phyloP scores from a whole-genome alignment of 2,113 vertebrate species.

The Electrona antarctica region DNA sequence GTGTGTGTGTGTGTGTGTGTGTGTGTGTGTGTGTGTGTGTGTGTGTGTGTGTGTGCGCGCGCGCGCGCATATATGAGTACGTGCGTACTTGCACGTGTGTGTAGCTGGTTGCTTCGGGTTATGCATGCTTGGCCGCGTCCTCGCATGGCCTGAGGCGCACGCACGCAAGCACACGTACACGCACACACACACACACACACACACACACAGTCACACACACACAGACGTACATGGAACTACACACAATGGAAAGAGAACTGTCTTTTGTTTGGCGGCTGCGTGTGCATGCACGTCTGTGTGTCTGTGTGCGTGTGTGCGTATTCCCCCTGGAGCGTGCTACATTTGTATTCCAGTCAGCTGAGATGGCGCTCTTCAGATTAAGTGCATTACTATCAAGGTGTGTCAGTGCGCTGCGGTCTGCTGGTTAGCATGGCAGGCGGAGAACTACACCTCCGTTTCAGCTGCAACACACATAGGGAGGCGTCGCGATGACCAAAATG shows the following conservation, averaged over 20 bases:
- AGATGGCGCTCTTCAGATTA: constrained; percentile 18
- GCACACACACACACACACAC: constrained; percentile 12
- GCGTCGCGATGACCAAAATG: no score
- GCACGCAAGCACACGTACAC: not conserved
- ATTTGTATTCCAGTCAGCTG: constrained; percentile 51
- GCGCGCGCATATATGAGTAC: constrained; percentile 27
- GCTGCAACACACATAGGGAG: no score
- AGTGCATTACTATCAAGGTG: constrained; percentile 41
- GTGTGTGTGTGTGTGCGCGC: constrained; percentile 31
- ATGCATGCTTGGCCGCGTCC: constrained; percentile 38
- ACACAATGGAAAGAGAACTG: constrained; percentile 21
- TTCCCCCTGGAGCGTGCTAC: constrained; percentile 25
- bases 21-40: constrained; percentile 32
- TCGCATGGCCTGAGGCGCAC: constrained; percentile 25
- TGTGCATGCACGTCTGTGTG: no score
- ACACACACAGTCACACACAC: not conserved
- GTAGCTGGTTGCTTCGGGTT: constrained; percentile 37
- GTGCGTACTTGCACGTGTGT: constrained; percentile 41
- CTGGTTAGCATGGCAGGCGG: not conserved
- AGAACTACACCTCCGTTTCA: not conserved
- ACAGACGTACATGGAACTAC: not conserved
- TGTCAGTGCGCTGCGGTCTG: constrained; percentile 10
- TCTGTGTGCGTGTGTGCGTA: constrained; percentile 16
- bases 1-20: constrained; percentile 26
- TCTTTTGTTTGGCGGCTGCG: constrained; percentile 34